phyloP scores from a whole-genome alignment of 2,797 vertebrate genomes.

The Argentina silus region DNA sequence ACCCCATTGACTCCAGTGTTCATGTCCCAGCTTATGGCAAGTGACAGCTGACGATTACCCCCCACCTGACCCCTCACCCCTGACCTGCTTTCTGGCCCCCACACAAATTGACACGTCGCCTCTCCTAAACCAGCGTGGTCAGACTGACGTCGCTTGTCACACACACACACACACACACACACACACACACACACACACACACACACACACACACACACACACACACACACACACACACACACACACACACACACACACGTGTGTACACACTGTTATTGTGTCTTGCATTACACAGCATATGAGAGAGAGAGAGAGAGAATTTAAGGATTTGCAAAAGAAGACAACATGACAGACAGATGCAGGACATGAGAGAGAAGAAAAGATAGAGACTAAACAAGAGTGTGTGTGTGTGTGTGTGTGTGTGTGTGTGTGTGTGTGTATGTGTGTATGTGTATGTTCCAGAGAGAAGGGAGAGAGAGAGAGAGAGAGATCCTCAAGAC shows the following conservation, averaged over 20 bases:
- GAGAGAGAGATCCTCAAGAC: neutral
- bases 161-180: constrained; percentile 20
- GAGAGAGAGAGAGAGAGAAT: too few relatives aligned
- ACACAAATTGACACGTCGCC: constrained; percentile 69
- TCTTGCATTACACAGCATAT: too few relatives aligned
- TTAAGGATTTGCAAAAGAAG: too few relatives aligned
- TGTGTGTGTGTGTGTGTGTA: constrained; percentile 14
- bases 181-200: constrained; percentile 6
- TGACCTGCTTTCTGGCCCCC: constrained; percentile 60
- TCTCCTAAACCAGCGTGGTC: constrained; percentile 62
- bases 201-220: constrained; percentile 8
- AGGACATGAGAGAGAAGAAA: too few relatives aligned
- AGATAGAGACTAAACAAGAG: too few relatives aligned
- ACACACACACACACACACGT: neutral
- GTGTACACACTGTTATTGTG: too few relatives aligned
- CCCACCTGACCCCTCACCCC: constrained; percentile 61
- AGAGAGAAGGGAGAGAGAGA: neutral
- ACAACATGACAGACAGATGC: too few relatives aligned
- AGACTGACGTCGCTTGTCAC: constrained; percentile 16
- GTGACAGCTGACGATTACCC: constrained; percentile 73
- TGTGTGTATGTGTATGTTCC: constrained; percentile 3
- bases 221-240: neutral
- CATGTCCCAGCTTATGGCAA: constrained; percentile 68
- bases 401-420: constrained; percentile 3
- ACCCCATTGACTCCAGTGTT: constrained; percentile 29